Evolutionary conservation across 2,888 invertebrate species (phyloP).

Genomic region (Odontocerum albicorne): DNA sequence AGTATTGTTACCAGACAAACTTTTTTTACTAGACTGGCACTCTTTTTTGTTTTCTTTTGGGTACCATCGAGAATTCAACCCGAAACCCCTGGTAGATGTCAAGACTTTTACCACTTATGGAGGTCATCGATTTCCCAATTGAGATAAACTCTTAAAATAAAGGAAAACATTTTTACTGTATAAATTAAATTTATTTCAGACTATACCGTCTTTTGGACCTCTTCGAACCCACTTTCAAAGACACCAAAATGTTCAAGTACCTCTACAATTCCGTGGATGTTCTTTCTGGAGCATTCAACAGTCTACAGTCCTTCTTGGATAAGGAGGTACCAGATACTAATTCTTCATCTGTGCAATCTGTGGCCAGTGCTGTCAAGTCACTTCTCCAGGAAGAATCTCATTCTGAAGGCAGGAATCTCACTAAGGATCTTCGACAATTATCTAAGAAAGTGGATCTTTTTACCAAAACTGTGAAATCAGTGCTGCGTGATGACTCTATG

Average conservation of each 20-base stretch:
- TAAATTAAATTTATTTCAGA: no score
- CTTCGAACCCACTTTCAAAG: conserved; percentile 49
- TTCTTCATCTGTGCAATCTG: background rate
- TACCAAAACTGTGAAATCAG: conserved; percentile 6
- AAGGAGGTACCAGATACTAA: background rate
- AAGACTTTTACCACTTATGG: no score
- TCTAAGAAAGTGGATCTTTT: conserved; percentile 14
- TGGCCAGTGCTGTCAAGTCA: conserved; percentile 9
- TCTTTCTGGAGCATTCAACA: conserved; percentile 6
- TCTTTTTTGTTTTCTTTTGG: no score
- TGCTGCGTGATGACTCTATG: conserved; percentile 36
- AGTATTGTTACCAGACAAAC: no score
- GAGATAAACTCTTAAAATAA: no score
- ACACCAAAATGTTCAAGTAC: conserved; percentile 46
- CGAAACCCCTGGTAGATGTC: no score
- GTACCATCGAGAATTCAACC: no score
- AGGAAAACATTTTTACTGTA: no score
- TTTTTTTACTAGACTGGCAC: no score
- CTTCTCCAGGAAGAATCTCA: conserved; percentile 9
- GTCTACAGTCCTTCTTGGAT: conserved; percentile 10
- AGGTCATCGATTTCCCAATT: no score
- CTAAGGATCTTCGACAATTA: conserved; percentile 5
- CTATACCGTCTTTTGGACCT: conserved; percentile 46
- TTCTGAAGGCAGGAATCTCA: background rate
- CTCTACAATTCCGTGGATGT: conserved; percentile 44